Base-by-base conservation (phyloP, 2,797 vertebrate genomes). In the Neoniphon sammara region DNA sequence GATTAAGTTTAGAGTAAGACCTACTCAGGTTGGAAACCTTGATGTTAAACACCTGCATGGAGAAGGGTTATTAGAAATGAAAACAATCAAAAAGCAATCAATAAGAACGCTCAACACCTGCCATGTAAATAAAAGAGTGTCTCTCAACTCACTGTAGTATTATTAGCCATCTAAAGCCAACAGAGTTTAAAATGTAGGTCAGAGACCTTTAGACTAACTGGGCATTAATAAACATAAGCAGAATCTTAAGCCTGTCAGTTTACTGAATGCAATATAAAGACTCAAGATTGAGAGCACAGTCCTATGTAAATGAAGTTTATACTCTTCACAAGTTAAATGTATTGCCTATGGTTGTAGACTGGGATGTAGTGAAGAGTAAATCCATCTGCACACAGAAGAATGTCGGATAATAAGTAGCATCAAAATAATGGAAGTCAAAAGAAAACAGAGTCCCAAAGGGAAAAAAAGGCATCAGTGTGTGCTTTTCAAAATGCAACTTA, bases 161-260 rank as follows among this genome's bases (percentile, higher is more conserved):
- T 47, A 47, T 34, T 69, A 54, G 56, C 63, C 54, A 55, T 23
- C 20, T 66, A 27, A 73, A 66, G 66, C 30, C 54, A 18, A 15
- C 25, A 55, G 15, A 2, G 11, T 18, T 47, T 54, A 70, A 30
- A 31, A 81, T 76, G 4, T 52, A 80, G 77, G 83, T 70, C 68
- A 70, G 0, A 11, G 8, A 46, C 11, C 54, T 73, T 55, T 5
- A 65, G 66, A 14, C 49, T 68, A 20, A 9, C n/a, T 50, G 47
- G 7, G n/a, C 2, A 50, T n/a, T 20, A 9, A 46, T 4, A 18
- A n/a, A 18, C 46, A 49, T 49, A n/a, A 18, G 8, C 46, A 7
- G 46, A n/a, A 49, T n/a, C 46, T n/a, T n/a, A 18, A 18, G 17
- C 18, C 18, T 47, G 15, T 47, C 36, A 39, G 12, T 0, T 14